Percentiles rank a stretch among this genome's conserved stretches.
Conservation (phyloP, 1,140 invertebrate species). For the Streblospio benedicti region DNA sequence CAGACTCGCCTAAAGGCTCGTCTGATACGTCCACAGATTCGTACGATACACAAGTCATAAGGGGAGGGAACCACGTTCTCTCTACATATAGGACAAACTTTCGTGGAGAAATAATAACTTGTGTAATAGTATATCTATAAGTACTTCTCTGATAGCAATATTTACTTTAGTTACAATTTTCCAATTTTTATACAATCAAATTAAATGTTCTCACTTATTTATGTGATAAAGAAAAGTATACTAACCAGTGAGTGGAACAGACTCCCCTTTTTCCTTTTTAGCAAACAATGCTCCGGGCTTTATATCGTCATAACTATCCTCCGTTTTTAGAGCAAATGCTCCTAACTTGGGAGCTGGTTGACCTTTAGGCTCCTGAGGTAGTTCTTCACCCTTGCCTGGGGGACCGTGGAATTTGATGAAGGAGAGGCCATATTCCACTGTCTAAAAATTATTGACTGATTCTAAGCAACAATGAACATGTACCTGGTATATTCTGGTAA, state of each 20-base stretch:
- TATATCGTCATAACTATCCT: constrained; percentile 37
- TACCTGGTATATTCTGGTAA: too few species aligned
- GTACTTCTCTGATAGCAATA: too few species aligned
- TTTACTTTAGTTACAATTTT: too few species aligned
- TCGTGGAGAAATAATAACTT: too few species aligned
- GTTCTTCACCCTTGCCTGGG: constrained; percentile 22
- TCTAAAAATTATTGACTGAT: constrained; percentile 34
- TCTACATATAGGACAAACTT: too few species aligned
- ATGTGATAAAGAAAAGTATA: background rate
- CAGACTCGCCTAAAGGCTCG: too few species aligned
- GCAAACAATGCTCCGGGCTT: constrained; percentile 52
- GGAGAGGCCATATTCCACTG: constrained; percentile 66
- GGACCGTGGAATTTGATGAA: constrained; percentile 64
- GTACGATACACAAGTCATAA: too few species aligned
- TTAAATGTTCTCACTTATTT: too few species aligned
- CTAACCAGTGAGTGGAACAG: background rate
- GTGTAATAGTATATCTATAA: too few species aligned
- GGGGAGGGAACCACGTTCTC: too few species aligned
- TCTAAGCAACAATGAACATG: background rate
- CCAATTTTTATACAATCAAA: too few species aligned
- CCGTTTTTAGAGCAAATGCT: constrained; percentile 56
- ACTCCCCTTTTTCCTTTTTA: constrained; percentile 26
- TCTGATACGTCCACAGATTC: too few species aligned
- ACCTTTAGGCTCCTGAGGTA: background rate
- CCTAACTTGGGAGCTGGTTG: constrained; percentile 46